A percentile compares a stretch with the other conserved stretches of the same genome.
Conservation (phyloP, 2,113 vertebrate genomes). For the Heterotis niloticus region DNA sequence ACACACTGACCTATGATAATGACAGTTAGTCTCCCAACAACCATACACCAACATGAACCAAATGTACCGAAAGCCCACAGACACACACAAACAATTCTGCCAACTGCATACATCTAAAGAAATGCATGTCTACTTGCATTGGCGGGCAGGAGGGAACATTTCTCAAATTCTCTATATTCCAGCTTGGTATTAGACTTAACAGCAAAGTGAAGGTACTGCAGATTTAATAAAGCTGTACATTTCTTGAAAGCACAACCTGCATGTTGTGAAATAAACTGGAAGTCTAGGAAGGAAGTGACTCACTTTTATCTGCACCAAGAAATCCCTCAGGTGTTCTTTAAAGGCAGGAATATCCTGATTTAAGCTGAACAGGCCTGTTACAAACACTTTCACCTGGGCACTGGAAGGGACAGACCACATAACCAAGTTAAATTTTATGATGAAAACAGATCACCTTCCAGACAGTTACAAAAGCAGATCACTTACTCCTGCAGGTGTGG, state of each 20-base stretch:
- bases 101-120: background rate
- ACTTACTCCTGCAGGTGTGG: constrained; percentile 97
- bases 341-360: constrained; percentile 99
- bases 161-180: too few species aligned
- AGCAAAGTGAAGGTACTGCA: too few species aligned
- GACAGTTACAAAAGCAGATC: background rate
- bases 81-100: background rate
- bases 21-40: background rate
- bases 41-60: background rate
- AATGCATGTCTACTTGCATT: too few species aligned
- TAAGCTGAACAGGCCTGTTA: constrained; percentile 97
- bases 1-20: background rate
- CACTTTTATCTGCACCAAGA: constrained; percentile 98
- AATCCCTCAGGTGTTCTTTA: constrained; percentile 96
- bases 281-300: constrained; percentile 17
- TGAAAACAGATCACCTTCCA: background rate
- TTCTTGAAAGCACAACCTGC: background rate
- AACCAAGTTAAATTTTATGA: background rate
- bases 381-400: constrained; percentile 98
- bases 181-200: background rate
- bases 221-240: too few species aligned
- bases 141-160: too few species aligned
- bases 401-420: constrained; percentile 56
- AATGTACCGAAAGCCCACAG: background rate
- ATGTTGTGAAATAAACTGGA: background rate